Evolutionary conservation across 2,888 invertebrate genomes (phyloP).

Genomic region (Ichneumoninae sp.): DNA sequence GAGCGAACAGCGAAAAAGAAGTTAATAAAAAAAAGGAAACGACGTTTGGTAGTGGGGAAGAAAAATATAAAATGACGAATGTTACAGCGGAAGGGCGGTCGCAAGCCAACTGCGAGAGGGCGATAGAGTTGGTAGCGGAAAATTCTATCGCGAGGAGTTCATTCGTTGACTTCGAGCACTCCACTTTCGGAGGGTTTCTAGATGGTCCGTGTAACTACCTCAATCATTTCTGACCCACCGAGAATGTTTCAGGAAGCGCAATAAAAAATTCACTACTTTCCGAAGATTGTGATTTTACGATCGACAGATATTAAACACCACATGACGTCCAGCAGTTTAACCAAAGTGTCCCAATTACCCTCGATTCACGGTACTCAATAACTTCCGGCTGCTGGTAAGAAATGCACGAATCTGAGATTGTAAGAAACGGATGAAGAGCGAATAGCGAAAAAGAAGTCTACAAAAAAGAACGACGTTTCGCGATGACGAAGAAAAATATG

Average conservation of each 20-base stretch:
- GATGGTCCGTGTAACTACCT: background rate
- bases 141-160: constrained; percentile 55
- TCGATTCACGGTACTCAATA: background rate
- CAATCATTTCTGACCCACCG: background rate
- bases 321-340: background rate
- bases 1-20: constrained; percentile 42
- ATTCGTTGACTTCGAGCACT: constrained; percentile 57
- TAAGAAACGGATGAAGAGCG: constrained; percentile 44
- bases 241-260: background rate
- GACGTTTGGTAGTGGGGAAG: background rate
- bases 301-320: no score
- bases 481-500: constrained; percentile 21
- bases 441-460: constrained; percentile 26
- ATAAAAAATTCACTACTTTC: background rate
- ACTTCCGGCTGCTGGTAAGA: background rate
- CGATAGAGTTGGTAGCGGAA: constrained; percentile 51
- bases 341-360: background rate
- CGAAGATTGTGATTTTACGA: background rate
- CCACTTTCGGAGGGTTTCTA: constrained; percentile 22
- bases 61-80: constrained; percentile 43
- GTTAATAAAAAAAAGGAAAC: constrained; percentile 7
- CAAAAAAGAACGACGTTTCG: background rate
- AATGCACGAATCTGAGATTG: background rate
- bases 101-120: constrained; percentile 56
- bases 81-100: constrained; percentile 37